Evolutionary conservation across 1,140 invertebrate species (phyloP).

Genomic region (Drosophila takahashii): DNA sequence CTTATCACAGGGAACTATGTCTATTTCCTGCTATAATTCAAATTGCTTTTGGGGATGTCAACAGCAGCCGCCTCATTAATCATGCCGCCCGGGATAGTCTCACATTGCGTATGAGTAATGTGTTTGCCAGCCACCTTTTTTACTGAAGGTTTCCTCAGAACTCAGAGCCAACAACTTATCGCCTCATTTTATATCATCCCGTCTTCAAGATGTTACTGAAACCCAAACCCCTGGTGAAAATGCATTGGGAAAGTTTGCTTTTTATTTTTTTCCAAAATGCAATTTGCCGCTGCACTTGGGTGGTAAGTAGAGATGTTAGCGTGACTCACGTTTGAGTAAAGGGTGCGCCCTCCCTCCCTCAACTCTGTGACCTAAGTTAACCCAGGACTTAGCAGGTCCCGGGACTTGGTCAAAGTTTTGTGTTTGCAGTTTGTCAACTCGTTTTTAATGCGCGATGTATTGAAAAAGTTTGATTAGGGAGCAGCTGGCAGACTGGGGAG

Average conservation of each 20-base stretch:
- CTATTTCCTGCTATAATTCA: constrained; percentile 63
- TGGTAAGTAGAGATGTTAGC: constrained; percentile 35
- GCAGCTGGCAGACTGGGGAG: constrained; percentile 50
- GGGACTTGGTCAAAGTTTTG: constrained; percentile 69
- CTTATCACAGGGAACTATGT: constrained; percentile 72
- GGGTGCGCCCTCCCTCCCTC: not conserved
- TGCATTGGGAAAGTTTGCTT: constrained; percentile 61
- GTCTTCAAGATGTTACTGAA: constrained; percentile 40
- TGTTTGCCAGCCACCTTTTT: constrained; percentile 47
- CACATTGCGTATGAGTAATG: constrained; percentile 73
- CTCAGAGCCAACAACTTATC: constrained; percentile 35
- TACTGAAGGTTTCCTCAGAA: constrained; percentile 4
- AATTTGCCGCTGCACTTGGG: constrained; percentile 71
- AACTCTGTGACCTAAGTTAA: constrained; percentile 30
- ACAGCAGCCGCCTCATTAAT: constrained; percentile 62
- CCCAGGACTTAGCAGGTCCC: constrained; percentile 42
- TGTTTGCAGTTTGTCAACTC: constrained; percentile 71
- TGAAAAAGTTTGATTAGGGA: constrained; percentile 79
- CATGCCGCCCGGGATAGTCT: constrained; percentile 43
- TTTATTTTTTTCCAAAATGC: constrained; percentile 29
- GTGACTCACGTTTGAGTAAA: constrained; percentile 21
- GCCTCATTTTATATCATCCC: constrained; percentile 27
- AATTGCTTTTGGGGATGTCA: constrained; percentile 59
- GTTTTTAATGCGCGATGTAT: constrained; percentile 69
- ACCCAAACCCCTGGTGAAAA: constrained; percentile 32